phyloP scores from a whole-genome alignment of 2,888 invertebrate species.

The Carabus problematicus region DNA sequence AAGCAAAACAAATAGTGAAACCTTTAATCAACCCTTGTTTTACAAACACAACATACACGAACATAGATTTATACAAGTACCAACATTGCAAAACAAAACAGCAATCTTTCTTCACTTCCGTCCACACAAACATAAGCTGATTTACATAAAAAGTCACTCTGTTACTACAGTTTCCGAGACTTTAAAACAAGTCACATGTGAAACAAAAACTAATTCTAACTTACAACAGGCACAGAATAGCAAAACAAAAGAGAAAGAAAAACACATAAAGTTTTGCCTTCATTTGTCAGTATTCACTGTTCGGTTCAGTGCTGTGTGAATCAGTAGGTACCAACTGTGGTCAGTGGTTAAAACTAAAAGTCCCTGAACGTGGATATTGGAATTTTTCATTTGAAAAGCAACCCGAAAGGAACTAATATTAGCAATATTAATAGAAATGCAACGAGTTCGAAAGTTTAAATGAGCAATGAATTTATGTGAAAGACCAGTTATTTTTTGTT shows the following conservation, averaged over 20 bases:
- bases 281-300: slow-evolving; percentile 7
- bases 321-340: slow-evolving; percentile 11
- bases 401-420: slow-evolving; percentile 1
- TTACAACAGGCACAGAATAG: not conserved
- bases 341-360: slow-evolving; percentile 9
- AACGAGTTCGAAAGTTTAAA: slow-evolving; percentile 14
- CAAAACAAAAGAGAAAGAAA: not conserved
- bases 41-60: not conserved
- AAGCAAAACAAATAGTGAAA: not conserved
- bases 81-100: not conserved
- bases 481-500: not conserved
- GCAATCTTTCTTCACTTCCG: not conserved
- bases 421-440: not conserved
- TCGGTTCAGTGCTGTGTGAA: not conserved
- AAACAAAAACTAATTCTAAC: slow-evolving; percentile 8
- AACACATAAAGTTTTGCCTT: not conserved
- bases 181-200: not conserved
- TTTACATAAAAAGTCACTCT: slow-evolving; percentile 4
- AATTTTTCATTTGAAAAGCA: slow-evolving; percentile 1
- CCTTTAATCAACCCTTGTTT: not conserved
- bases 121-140: not conserved
- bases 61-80: not conserved
- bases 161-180: not conserved
- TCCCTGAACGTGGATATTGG: not conserved
- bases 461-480: not conserved